phyloP scores from a whole-genome alignment of 2,888 invertebrate species.

The Plebejus argus region DNA sequence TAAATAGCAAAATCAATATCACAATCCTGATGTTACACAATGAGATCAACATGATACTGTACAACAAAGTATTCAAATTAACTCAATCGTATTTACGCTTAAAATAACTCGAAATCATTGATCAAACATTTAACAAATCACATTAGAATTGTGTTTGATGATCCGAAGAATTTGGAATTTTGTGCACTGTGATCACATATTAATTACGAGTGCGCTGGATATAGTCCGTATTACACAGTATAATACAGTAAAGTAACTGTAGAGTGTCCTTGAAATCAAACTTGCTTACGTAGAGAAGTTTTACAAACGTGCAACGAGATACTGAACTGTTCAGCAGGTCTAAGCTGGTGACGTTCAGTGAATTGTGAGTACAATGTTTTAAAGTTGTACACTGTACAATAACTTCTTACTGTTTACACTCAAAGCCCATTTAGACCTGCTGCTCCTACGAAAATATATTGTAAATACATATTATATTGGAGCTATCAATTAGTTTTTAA shows the following conservation, averaged over 20 bases:
- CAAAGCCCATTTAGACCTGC: too few species aligned
- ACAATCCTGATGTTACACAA: neutral
- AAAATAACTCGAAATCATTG: neutral
- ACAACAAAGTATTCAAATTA: conserved; percentile 10
- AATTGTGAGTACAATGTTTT: neutral
- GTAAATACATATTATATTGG: too few species aligned
- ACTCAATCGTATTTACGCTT: neutral
- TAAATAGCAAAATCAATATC: neutral
- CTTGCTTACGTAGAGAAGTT: neutral
- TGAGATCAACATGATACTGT: neutral
- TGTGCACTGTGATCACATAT: conserved; percentile 56
- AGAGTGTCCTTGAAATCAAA: neutral
- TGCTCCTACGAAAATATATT: too few species aligned
- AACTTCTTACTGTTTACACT: too few species aligned
- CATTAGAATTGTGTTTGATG: conserved; percentile 44
- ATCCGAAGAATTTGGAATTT: conserved; percentile 50
- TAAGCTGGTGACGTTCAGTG: neutral
- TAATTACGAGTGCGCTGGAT: conserved; percentile 57
- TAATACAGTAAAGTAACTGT: neutral
- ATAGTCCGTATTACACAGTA: conserved; percentile 47
- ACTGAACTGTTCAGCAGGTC: too few species aligned
- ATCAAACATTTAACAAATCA: conserved; percentile 6
- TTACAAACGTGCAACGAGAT: too few species aligned
- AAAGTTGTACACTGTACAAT: too few species aligned
- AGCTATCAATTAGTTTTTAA: too few species aligned